phyloP scores from a whole-genome alignment of 2,797 vertebrate species.

The Betta splendens region DNA sequence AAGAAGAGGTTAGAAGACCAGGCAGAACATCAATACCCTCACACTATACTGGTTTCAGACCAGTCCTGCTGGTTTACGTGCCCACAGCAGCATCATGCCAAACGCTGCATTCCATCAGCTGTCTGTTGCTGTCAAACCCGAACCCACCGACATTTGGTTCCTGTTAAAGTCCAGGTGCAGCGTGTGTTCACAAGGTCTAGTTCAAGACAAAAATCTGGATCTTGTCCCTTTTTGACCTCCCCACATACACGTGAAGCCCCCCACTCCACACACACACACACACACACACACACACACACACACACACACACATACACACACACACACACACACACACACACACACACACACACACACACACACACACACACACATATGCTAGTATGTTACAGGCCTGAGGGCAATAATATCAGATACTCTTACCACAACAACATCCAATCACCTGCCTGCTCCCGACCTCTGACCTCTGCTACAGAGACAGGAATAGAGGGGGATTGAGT shows the following conservation, averaged over 20 bases:
- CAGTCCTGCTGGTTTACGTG: conserved; percentile 17
- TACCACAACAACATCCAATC: conserved; percentile 82
- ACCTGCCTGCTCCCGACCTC: conserved; percentile 74
- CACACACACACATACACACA: conserved; percentile 34
- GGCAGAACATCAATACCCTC: background rate
- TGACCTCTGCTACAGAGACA: conserved; percentile 63
- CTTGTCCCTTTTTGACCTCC: conserved; percentile 69
- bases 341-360: conserved; percentile 25
- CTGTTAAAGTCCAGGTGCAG: conserved; percentile 64
- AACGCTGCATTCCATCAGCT: conserved; percentile 46
- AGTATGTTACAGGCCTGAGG: conserved; percentile 57
- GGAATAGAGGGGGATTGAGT: conserved; percentile 49
- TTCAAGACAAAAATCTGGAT: conserved; percentile 72
- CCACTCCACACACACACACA: conserved; percentile 17
- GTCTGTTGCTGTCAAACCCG: conserved; percentile 23
- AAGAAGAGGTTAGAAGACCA: too few relatives aligned
- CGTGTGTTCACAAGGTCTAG: conserved; percentile 59
- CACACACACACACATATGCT: conserved; percentile 30
- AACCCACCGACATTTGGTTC: conserved; percentile 55
- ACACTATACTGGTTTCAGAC: background rate
- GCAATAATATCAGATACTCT: conserved; percentile 76
- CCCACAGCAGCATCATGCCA: conserved; percentile 41
- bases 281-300: conserved; percentile 26
- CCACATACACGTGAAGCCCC: too few relatives aligned
- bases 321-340: conserved; percentile 20